phyloP scores from a whole-genome alignment of 1,140 invertebrate species.

The Pseudobourletiella spinata region DNA sequence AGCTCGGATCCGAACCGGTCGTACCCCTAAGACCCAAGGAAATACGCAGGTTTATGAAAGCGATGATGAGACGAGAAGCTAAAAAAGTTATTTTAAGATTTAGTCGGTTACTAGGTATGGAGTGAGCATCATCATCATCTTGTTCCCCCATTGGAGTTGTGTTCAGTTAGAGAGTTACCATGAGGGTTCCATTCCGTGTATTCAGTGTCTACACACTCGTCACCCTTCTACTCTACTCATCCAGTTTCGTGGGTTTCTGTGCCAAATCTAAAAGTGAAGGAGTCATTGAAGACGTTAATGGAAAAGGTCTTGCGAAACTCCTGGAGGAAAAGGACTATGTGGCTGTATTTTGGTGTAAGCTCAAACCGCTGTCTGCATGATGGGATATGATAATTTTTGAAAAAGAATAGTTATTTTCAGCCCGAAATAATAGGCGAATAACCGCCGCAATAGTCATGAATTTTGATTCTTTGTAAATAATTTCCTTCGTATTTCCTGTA shows the following conservation, averaged over 20 bases:
- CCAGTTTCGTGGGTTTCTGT: background rate
- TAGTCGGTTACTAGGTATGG: conserved; percentile 13
- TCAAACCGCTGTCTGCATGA: no score
- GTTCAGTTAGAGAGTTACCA: background rate
- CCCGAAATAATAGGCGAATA: no score
- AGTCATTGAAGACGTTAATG: conserved; percentile 30
- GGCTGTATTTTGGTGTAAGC: conserved; percentile 91
- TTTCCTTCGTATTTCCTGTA: no score
- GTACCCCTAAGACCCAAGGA: no score
- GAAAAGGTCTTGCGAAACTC: conserved; percentile 13
- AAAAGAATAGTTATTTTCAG: no score
- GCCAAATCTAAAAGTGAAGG: conserved; percentile 19
- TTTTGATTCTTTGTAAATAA: no score
- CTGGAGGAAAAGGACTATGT: conserved; percentile 66
- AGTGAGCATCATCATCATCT: background rate
- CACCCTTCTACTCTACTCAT: background rate
- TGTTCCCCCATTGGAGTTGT: no score
- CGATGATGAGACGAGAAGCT: no score
- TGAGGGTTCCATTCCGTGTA: background rate
- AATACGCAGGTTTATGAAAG: no score
- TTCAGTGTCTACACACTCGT: background rate
- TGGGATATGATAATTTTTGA: no score
- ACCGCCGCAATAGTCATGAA: no score
- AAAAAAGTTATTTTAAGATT: background rate
- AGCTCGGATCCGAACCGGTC: no score